Base-by-base conservation (phyloP, 2,888 invertebrate species). In the Galerucella calmariensis region DNA sequence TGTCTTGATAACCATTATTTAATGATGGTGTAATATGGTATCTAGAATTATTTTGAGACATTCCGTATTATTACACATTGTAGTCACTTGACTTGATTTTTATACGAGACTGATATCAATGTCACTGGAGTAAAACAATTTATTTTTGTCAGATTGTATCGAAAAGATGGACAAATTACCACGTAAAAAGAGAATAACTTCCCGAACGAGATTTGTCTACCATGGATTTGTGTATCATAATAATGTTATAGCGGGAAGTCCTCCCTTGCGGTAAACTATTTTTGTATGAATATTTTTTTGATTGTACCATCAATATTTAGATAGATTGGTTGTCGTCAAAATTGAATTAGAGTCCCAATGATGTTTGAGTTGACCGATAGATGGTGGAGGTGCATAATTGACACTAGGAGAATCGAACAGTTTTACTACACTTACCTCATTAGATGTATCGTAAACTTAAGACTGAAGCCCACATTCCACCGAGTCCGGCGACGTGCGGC, bases 201-300 rank as follows among this genome's bases (percentile, higher is more conserved):
- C 79, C 75, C 81, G 85, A 66, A 82, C 82, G 80, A 79, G 82
- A 77, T 84, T 83, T 75, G 81, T 85, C 66, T 78, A 79, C 74
- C 81, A 84, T 75, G 85, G 85, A 78, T 85, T 84, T 80, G 83
- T 85, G 51, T 85, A 85, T 80, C 84, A 85, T 77, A 83, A 81
- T 77, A 85, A 85, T 78, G 81, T 84, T 59, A 80, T 85, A 69
- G 80, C 83, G 67, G 85, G 84, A 69, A 77, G 80, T 59, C 84
- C 85, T 62, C 84, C 84, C 46, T 78, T 84, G 81, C 83, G 85
- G 85, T 85, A 85, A 84, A 80, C 48, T 48, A 12, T 16, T 16
- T 56, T 16, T 56, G 20, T 56, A 20, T 56, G 56, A 16, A 56
- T 56, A 56, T 20, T 20, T 20, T n/a, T 51, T 16, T 20, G 16